Conservation (phyloP, 2,888 invertebrate species). For the Chaitophorus viminalis region DNA sequence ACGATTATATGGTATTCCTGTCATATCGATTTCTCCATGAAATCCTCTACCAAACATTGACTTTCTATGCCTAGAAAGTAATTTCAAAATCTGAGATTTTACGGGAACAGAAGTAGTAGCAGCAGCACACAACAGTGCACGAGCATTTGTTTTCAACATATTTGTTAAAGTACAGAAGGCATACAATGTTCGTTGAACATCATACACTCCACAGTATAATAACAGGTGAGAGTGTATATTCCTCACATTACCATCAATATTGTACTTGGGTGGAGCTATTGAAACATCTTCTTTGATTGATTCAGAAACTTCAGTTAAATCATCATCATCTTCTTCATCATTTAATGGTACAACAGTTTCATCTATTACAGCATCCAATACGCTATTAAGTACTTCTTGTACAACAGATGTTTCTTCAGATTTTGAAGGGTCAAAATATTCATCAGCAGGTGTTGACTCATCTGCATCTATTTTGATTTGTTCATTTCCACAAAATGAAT, state of each 20-base stretch:
- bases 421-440: slow-evolving; percentile 71
- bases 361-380: slow-evolving; percentile 56
- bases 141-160: slow-evolving; percentile 77
- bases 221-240: slow-evolving; percentile 82
- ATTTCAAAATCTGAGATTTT: slow-evolving; percentile 70
- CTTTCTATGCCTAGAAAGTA: slow-evolving; percentile 80
- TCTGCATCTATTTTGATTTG: slow-evolving; percentile 67
- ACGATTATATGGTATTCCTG: slow-evolving; percentile 63
- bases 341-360: slow-evolving; percentile 54
- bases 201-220: slow-evolving; percentile 82
- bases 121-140: slow-evolving; percentile 78
- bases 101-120: slow-evolving; percentile 75
- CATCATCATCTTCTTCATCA: slow-evolving; percentile 59
- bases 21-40: slow-evolving; percentile 71
- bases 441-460: slow-evolving; percentile 75
- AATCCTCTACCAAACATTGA: slow-evolving; percentile 80
- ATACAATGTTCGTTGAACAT: slow-evolving; percentile 79
- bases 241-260: slow-evolving; percentile 54
- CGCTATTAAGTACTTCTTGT: slow-evolving; percentile 53
- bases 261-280: slow-evolving; percentile 52
- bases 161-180: slow-evolving; percentile 80
- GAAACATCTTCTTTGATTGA: slow-evolving; percentile 60
- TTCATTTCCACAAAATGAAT: slow-evolving; percentile 69
- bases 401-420: slow-evolving; percentile 60
- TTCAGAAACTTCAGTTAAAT: slow-evolving; percentile 56